Evolutionary conservation across 2,113 vertebrate species (phyloP).

Genomic region (Mesoclemmys tuberculata): DNA sequence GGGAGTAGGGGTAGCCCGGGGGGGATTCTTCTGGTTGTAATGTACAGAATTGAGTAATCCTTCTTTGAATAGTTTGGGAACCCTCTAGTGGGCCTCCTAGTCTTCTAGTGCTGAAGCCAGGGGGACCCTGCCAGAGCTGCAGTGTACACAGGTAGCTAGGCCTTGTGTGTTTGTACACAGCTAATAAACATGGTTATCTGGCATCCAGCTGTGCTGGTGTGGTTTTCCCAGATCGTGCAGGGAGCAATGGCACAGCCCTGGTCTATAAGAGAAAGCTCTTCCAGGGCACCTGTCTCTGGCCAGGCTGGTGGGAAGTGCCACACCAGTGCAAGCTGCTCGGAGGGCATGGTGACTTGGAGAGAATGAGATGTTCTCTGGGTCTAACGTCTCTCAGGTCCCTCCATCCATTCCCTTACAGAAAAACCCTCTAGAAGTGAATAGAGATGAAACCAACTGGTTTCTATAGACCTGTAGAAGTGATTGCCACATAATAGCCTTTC

Average conservation of each 20-base stretch:
- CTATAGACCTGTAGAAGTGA: background rate
- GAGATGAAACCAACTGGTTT: background rate
- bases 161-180: no score
- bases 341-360: background rate
- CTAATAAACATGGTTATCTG: no score
- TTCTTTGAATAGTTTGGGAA: no score
- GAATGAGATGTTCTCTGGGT: background rate
- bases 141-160: no score
- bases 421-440: background rate
- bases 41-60: no score
- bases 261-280: background rate
- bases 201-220: no score
- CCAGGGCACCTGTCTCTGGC: slow-evolving; percentile 15
- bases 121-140: no score
- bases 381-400: background rate
- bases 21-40: no score
- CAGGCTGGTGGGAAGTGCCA: background rate
- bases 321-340: background rate
- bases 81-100: no score
- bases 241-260: background rate
- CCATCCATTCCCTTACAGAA: background rate
- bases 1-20: no score
- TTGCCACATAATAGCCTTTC: background rate
- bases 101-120: no score
- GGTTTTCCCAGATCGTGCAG: no score